A percentile compares a stretch with the other conserved stretches of the same genome.
phyloP scores from a whole-genome alignment of 2,888 invertebrate species.

The Diplazon laetatorius region DNA sequence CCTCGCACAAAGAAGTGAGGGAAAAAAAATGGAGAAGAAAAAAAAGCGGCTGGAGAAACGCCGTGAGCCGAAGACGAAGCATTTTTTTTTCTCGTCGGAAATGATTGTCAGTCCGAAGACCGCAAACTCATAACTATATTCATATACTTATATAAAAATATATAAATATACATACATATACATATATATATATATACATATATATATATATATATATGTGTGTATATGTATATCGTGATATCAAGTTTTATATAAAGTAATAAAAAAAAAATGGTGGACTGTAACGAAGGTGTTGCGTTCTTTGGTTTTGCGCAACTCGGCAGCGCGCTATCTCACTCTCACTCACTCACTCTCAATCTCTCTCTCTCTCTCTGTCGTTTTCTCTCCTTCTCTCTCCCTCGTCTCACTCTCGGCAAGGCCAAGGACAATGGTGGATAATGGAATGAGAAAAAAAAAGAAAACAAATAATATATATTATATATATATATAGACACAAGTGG shows the following conservation, averaged over 20 bases:
- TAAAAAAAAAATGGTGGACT: conserved; percentile 65
- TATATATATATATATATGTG: conserved; percentile 59
- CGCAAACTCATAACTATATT: no score
- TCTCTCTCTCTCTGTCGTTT: no score
- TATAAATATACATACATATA: conserved; percentile 59
- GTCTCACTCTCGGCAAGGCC: not conserved
- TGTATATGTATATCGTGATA: conserved; percentile 67
- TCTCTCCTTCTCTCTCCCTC: conserved; percentile 36
- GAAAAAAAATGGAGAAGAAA: conserved; percentile 48
- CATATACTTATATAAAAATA: no score
- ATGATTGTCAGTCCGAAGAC: conserved; percentile 23
- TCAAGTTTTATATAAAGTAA: conserved; percentile 74
- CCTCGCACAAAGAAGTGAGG: conserved; percentile 48
- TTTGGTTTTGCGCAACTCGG: conserved; percentile 42
- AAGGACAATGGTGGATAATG: conserved; percentile 4
- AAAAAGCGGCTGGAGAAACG: no score
- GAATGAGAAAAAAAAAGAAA: no score
- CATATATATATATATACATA: conserved; percentile 63
- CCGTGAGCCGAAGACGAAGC: conserved; percentile 39
- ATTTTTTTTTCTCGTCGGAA: conserved; percentile 33
- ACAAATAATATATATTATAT: no score
- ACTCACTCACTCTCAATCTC: conserved; percentile 16
- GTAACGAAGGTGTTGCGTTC: conserved; percentile 59
- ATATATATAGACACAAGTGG: conserved; percentile 7
- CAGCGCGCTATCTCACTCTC: conserved; percentile 28